phyloP scores from a whole-genome alignment of 2,113 vertebrate genomes.

The Willisornis vidua region DNA sequence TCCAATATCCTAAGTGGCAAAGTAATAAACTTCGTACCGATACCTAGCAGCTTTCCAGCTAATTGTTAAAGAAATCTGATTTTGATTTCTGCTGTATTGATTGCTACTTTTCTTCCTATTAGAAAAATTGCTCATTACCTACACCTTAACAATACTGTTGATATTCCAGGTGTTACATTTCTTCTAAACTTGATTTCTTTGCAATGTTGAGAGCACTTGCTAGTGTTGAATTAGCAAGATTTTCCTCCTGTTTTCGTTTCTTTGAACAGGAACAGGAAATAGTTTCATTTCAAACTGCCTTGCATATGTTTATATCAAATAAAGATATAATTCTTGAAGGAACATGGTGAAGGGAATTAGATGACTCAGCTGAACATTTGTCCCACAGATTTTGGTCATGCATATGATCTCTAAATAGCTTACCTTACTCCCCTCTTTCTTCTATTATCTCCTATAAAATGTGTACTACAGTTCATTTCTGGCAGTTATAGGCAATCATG shows the following conservation, averaged over 20 bases:
- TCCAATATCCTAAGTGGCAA: not conserved
- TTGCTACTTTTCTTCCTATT: not conserved
- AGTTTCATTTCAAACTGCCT: not conserved
- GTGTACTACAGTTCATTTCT: not conserved
- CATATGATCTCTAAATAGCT: not conserved
- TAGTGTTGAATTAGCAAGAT: not conserved
- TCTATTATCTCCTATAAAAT: not conserved
- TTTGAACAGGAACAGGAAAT: not conserved
- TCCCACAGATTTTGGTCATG: not conserved
- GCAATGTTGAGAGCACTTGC: not conserved
- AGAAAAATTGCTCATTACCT: not conserved
- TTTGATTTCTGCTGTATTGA: conserved; percentile 1
- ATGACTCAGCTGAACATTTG: not conserved
- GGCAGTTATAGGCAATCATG: not conserved
- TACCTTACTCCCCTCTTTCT: not conserved
- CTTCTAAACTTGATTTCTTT: not conserved
- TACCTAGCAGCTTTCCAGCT: not conserved
- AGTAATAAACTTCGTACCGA: not conserved
- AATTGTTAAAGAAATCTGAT: not conserved
- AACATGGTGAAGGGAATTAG: not conserved
- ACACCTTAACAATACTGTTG: not conserved
- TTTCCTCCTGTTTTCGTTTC: not conserved
- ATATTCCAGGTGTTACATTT: not conserved
- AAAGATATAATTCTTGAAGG: not conserved
- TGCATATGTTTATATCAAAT: not conserved